phyloP scores from a whole-genome alignment of 1,140 invertebrate species.

The Cydia strobilella region DNA sequence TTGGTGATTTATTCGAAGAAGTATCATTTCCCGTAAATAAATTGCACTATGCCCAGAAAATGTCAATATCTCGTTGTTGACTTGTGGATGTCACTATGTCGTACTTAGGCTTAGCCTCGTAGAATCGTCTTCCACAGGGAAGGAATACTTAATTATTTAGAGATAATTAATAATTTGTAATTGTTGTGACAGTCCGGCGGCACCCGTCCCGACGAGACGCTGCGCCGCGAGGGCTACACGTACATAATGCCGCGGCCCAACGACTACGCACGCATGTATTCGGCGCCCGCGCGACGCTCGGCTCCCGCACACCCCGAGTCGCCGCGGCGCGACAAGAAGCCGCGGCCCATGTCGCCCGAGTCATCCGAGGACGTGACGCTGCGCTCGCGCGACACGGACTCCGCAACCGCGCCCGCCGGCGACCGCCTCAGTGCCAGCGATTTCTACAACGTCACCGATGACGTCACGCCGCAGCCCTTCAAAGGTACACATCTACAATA shows the following conservation, averaged over 20 bases:
- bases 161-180: too few relatives aligned
- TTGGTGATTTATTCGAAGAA: too few relatives aligned
- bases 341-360: constrained; percentile 45
- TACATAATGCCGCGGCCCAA: constrained; percentile 80
- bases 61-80: too few relatives aligned
- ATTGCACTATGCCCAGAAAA: too few relatives aligned
- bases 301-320: constrained; percentile 67
- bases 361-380: constrained; percentile 55
- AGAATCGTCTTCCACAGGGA: too few relatives aligned
- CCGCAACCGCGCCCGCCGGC: constrained; percentile 39
- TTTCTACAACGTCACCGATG: constrained; percentile 75
- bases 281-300: constrained; percentile 67
- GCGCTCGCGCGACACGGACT: constrained; percentile 44
- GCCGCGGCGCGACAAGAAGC: constrained; percentile 72
- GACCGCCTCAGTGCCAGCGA: constrained; percentile 75
- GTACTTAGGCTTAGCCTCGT: too few relatives aligned
- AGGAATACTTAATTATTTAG: too few relatives aligned
- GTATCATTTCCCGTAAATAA: too few relatives aligned
- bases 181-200: constrained; percentile 46
- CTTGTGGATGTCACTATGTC: too few relatives aligned
- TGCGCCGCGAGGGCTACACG: constrained; percentile 73
- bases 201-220: constrained; percentile 59
- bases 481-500: constrained; percentile 58
- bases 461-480: constrained; percentile 74
- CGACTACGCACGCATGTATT: constrained; percentile 79